Evolutionary conservation across 2,113 vertebrate species (phyloP), one percentile per base, ranked within the genome.

Genomic region (Struthidea cinerea): DNA sequence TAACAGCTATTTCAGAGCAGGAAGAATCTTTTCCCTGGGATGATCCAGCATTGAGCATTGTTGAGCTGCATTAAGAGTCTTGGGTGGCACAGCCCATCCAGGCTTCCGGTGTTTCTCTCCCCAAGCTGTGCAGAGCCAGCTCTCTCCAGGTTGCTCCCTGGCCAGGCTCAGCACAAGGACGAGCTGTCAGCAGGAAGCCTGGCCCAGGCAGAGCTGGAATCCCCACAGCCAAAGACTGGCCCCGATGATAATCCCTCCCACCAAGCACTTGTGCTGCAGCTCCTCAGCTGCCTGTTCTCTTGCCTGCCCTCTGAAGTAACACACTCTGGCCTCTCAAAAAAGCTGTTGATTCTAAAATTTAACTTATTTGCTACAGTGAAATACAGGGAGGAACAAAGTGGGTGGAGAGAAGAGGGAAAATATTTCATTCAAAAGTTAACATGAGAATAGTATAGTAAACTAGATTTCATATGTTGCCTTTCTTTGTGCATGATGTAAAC

Each of bases 241-340:
- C n/a, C 37, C 0, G 0, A 0, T 3, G 6, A 39, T 3, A n/a
- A 79, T 28, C 41, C 19, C n/a, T 85, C 37, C 49, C 77, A 39
- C 27, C 17, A 7, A n/a, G 35, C 5, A 1, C 49, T 74, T 22
- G 46, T 41, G 59, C 35, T 52, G 50, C 47, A 67, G 68, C 56
- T 46, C 5, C 3, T 41, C 27, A 41, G 47, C 44, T 78, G 79
- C 75, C 49, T 76, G 21, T 20, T 85, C 49, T n/a, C 69, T 84
- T 87, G 63, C 65, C 82, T 46, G 23, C 17, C 14, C 32, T 41
- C 60, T 30, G 2, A 49, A n/a, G 52, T 16, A 53, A 39, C 21
- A 59, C 15, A 8, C 7, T 10, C 11, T 9, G 44, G 39, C 44
- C 53, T 67, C 41, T 35, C 32, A 77, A n/a, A 83, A 76, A 67